Evolutionary conservation across 2,888 invertebrate species (phyloP).

Genomic region (Melangyna quadrimaculata): DNA sequence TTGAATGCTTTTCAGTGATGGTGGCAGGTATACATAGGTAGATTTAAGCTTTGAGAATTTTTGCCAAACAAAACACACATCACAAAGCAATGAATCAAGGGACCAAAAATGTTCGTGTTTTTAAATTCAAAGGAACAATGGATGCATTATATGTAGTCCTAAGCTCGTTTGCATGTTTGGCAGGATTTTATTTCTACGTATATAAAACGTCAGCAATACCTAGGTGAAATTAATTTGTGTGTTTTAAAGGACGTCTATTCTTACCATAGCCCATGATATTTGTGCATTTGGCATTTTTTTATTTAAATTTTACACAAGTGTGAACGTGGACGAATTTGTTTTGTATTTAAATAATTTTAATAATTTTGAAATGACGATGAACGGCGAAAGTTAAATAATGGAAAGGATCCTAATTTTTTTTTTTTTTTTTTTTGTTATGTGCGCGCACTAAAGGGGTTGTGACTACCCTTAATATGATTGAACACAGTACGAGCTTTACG

Average conservation of each 20-base stretch:
- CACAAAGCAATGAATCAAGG: slow-evolving; percentile 15
- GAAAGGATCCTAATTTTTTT: too few relatives aligned
- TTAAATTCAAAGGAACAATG: neutral
- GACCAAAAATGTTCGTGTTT: neutral
- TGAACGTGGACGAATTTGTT: too few relatives aligned
- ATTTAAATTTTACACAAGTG: too few relatives aligned
- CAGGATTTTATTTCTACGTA: neutral
- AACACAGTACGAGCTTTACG: too few relatives aligned
- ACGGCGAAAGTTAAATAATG: too few relatives aligned
- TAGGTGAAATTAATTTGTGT: neutral
- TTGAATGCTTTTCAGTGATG: neutral
- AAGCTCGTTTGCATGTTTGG: neutral
- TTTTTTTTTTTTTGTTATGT: too few relatives aligned
- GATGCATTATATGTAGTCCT: neutral
- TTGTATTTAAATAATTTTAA: too few relatives aligned
- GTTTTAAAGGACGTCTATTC: neutral
- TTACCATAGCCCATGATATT: neutral
- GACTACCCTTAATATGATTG: too few relatives aligned
- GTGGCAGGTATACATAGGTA: neutral
- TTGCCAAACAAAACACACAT: neutral
- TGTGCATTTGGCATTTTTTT: too few relatives aligned
- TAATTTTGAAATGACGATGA: too few relatives aligned
- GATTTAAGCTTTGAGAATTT: slow-evolving; percentile 14
- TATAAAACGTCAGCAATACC: too few relatives aligned
- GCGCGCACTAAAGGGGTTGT: too few relatives aligned